A percentile compares a stretch with the other conserved stretches of the same genome.
Conservation (phyloP, 2,888 invertebrate genomes). For the Harpagoxenus sublaevis region DNA sequence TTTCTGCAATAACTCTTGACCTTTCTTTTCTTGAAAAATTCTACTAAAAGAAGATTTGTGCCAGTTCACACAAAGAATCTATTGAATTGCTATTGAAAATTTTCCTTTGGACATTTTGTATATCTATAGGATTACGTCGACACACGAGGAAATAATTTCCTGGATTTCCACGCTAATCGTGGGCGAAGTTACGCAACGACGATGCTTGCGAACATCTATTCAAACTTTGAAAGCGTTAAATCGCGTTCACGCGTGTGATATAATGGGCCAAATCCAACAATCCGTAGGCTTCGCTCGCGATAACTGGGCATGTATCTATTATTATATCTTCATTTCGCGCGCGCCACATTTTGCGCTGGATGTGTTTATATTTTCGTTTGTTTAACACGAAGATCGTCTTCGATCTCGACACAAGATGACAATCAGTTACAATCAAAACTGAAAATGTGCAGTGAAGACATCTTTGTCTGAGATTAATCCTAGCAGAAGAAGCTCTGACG, state of each 20-base stretch:
- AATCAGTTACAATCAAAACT: slow-evolving; percentile 25
- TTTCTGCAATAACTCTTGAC: background rate
- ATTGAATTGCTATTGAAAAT: background rate
- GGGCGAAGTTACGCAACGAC: background rate
- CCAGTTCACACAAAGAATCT: background rate
- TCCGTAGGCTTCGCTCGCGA: background rate
- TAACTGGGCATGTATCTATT: background rate
- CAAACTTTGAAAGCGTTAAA: background rate
- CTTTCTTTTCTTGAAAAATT: background rate
- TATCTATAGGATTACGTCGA: background rate
- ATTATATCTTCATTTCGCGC: background rate
- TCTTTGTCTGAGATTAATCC: background rate
- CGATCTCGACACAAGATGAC: slow-evolving; percentile 13
- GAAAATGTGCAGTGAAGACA: background rate
- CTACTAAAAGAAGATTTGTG: background rate
- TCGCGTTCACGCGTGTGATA: background rate
- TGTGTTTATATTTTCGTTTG: background rate
- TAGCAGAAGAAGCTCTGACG: slow-evolving; percentile 18
- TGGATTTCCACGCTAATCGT: background rate
- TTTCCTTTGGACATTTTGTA: background rate
- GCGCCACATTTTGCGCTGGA: background rate
- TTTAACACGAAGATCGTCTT: background rate
- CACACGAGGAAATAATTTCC: background rate
- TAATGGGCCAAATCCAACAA: background rate
- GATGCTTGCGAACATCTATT: slow-evolving; percentile 11